These are phyloP conservation scores for Notoglanidium macrostoma DNA, from an alignment of 2,797 vertebrate genomes.

Conservation along the genomic window DNA sequence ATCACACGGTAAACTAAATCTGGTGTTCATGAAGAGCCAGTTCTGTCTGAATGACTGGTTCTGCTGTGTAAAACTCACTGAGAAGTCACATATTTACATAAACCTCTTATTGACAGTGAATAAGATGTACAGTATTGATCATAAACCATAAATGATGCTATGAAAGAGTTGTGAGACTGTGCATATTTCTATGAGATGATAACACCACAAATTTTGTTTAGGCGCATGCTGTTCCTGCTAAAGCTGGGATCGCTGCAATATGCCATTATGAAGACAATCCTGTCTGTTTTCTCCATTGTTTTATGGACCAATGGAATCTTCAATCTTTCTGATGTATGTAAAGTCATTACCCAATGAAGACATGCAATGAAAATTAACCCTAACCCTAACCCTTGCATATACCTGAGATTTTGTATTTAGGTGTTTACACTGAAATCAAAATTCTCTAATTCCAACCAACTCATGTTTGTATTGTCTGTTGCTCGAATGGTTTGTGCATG, in stretches of 20 bases:
- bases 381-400: neutral
- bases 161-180: neutral
- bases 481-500: neutral
- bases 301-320: slow-evolving; percentile 87
- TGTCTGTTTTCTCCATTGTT: slow-evolving; percentile 79
- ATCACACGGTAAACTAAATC: slow-evolving; percentile 72
- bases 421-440: neutral
- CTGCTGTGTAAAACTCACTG: neutral
- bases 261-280: slow-evolving; percentile 78
- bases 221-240: slow-evolving; percentile 76
- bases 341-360: neutral
- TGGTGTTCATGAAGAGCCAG: neutral
- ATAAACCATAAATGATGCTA: neutral
- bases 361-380: neutral
- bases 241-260: slow-evolving; percentile 85
- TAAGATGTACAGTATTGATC: neutral
- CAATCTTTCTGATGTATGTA: slow-evolving; percentile 76
- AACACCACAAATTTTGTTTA: slow-evolving; percentile 49
- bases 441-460: neutral
- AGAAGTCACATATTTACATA: neutral
- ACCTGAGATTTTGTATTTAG: neutral
- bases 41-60: neutral
- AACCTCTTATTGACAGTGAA: neutral
- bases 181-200: neutral
- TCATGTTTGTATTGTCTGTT: neutral